Evolutionary conservation across 2,113 vertebrate genomes (phyloP), one percentile per base, ranked within the genome.

Genomic region (Datnioides undecimradiatus): DNA sequence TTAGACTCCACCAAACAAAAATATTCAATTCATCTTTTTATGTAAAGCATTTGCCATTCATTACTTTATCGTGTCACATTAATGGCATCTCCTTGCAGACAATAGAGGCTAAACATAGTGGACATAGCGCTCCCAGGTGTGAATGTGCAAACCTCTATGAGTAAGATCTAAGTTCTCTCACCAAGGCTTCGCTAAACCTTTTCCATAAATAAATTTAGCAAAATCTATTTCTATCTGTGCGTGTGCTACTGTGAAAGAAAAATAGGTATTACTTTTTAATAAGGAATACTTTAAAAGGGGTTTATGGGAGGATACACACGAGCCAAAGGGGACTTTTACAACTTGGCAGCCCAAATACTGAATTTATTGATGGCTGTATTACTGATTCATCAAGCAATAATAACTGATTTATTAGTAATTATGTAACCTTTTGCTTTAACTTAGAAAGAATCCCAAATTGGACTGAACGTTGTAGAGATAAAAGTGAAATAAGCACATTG

Each of bases 1-100:
- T 84, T n/a, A n/a, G n/a, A 58, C 77, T 73, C 68, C 46, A 27
- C 67, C 27, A 41, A 16, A 13, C 11, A 52, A 60, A 58, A 55
- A 25, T 69, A 84, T 57, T 21, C 11, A 63, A 34, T 76, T 65
- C n/a, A 71, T 68, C 33, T 33, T 31, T 63, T 17, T 31, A 34
- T 43, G 45, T 17, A 33, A 31, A 58, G 13, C 43, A 23, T 34
- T 8, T 49, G 58, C 8, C 29, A 31, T 57, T 71, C 14, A 51
- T 27, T 3, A n/a, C 34, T 70, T 23, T 27, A 41, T n/a, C 29
- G 8, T 51, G 38, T 77, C 62, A 46, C 33, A 25, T 63, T 49
- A 49, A 66, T 27, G 49, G n/a, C 27, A 63, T 76, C 36, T 48
- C 27, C 21, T 5, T 19, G 16, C 1, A 3, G 1, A 73, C 54